phyloP scores from a whole-genome alignment of 2,797 vertebrate genomes.

The Premnoplex brunnescens region DNA sequence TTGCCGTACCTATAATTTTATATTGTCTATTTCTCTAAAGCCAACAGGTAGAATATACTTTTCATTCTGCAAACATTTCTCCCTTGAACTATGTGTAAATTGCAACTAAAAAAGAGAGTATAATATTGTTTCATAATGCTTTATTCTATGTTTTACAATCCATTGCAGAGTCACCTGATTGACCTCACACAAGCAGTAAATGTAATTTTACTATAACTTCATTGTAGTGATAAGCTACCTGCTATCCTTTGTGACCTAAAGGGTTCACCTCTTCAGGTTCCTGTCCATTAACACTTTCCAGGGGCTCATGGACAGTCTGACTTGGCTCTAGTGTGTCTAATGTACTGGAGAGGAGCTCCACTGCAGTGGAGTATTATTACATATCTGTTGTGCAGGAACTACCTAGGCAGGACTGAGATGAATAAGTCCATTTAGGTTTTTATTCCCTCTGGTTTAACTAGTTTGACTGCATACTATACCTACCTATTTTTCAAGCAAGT shows the following conservation, averaged over 20 bases:
- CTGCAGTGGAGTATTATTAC: slow-evolving; percentile 27
- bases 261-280: neutral
- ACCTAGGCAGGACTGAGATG: neutral
- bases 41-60: neutral
- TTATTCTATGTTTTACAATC: neutral
- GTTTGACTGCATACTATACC: neutral
- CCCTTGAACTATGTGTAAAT: neutral
- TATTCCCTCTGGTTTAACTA: slow-evolving; percentile 43
- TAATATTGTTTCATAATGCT: neutral
- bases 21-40: neutral
- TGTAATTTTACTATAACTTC: slow-evolving; percentile 34
- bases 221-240: neutral
- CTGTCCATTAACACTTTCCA: slow-evolving; percentile 37
- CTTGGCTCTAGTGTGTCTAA: slow-evolving; percentile 31
- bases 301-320: neutral
- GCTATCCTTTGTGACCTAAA: neutral
- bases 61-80: neutral
- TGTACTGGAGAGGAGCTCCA: slow-evolving; percentile 4
- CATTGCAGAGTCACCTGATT: neutral
- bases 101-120: neutral
- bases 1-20: neutral
- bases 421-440: slow-evolving; percentile 5
- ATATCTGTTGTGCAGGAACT: neutral
- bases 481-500: neutral
- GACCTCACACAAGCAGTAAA: neutral